Percentiles rank a stretch among this genome's conserved stretches.
These are phyloP conservation scores for Danio jaintianensis DNA, from an alignment of 2,797 vertebrate species.

Conservation along the genomic window DNA sequence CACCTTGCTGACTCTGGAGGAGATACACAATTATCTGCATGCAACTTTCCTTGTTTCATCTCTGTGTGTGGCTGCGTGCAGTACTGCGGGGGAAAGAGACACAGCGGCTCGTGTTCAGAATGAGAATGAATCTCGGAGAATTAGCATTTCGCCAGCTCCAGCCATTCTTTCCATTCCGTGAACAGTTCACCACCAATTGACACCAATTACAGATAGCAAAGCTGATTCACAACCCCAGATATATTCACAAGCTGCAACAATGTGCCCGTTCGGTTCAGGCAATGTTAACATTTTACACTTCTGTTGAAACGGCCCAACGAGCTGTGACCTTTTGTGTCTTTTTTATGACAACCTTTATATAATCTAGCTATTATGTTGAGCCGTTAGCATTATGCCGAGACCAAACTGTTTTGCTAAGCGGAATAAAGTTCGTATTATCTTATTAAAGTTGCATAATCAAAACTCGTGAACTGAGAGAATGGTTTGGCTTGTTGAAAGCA, in stretches of 20 bases:
- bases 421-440: neutral
- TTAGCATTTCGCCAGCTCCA: constrained; percentile 45
- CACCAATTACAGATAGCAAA: constrained; percentile 52
- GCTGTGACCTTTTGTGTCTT: constrained; percentile 28
- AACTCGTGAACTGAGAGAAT: neutral
- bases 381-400: neutral
- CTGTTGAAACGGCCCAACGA: constrained; percentile 26
- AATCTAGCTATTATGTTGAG: constrained; percentile 13
- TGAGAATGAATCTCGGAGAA: constrained; percentile 58
- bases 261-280: neutral
- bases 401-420: neutral
- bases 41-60: constrained; percentile 53
- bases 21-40: constrained; percentile 48
- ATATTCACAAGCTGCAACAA: constrained; percentile 39
- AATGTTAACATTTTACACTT: constrained; percentile 30
- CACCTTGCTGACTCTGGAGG: constrained; percentile 38
- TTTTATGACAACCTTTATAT: constrained; percentile 17
- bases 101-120: constrained; percentile 50
- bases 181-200: constrained; percentile 52
- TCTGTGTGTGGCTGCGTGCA: constrained; percentile 31
- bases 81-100: constrained; percentile 48
- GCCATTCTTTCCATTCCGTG: constrained; percentile 43
- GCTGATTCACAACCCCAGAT: constrained; percentile 35
- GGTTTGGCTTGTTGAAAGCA: too few species aligned
- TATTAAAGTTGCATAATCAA: neutral